A percentile compares a stretch with the other conserved stretches of the same genome.
Conservation (phyloP, 2,113 vertebrate species). For the Ammodytes dubius region DNA sequence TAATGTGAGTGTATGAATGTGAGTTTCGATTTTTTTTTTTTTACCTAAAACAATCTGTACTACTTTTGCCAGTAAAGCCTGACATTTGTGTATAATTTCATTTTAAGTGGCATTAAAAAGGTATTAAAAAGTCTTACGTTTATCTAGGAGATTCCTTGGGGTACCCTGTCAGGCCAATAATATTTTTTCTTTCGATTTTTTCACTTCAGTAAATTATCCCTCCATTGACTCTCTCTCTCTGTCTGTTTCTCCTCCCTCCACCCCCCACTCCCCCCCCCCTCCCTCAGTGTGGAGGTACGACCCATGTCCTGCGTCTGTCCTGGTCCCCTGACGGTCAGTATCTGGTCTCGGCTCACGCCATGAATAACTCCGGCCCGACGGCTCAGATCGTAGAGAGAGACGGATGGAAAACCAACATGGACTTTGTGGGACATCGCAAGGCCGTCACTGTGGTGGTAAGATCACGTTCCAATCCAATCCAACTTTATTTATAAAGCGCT, state of each 20-base stretch:
- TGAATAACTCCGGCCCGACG: slow-evolving; percentile 99
- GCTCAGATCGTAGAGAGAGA: slow-evolving; percentile 98
- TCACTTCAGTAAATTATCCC: not conserved
- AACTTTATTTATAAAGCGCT: too few species aligned
- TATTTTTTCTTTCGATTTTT: not conserved
- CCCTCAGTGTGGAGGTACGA: slow-evolving; percentile 95
- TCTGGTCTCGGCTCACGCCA: slow-evolving; percentile 97
- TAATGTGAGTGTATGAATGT: too few species aligned
- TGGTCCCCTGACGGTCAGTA: slow-evolving; percentile 99
- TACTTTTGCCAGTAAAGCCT: too few species aligned
- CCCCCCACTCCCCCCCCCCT: not conserved
- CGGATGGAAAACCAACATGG: slow-evolving; percentile 99
- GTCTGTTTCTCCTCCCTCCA: not conserved
- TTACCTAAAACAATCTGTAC: too few species aligned
- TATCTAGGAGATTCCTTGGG: too few species aligned
- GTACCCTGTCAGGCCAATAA: too few species aligned
- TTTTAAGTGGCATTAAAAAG: too few species aligned
- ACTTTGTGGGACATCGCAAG: slow-evolving; percentile 98
- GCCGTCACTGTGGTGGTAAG: slow-evolving; percentile 98
- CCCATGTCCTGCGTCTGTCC: slow-evolving; percentile 95
- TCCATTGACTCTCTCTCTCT: too few species aligned
- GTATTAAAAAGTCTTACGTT: too few species aligned
- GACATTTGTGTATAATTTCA: too few species aligned
- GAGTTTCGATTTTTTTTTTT: too few species aligned
- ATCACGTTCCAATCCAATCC: too few species aligned